A percentile compares a stretch with the other conserved stretches of the same genome.
These are phyloP conservation scores for Lophochroa leadbeateri DNA, from an alignment of 2,113 vertebrate genomes.

Conservation along the genomic window DNA sequence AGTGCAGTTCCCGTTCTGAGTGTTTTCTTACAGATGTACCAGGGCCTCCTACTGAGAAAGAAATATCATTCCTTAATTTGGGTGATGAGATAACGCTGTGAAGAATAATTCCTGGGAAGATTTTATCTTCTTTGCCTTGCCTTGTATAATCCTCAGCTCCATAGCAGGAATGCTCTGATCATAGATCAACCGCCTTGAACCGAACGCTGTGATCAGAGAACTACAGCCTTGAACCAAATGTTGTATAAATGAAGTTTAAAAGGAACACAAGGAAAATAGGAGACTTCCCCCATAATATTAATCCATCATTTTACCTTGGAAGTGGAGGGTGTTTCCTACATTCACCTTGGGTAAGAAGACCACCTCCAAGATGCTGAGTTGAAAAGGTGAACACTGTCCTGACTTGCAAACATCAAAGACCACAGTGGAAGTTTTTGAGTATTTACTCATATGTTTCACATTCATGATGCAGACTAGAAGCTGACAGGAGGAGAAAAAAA, in stretches of 20 bases:
- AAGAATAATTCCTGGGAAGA: not conserved
- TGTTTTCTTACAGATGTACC: not conserved
- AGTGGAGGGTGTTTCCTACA: not conserved
- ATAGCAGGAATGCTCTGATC: not conserved
- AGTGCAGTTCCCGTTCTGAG: not conserved
- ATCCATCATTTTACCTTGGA: not conserved
- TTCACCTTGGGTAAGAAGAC: not conserved
- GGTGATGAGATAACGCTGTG: not conserved
- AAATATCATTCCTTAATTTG: not conserved
- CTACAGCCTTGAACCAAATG: conserved; percentile 21
- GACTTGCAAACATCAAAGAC: conserved; percentile 23
- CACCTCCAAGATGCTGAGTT: not conserved
- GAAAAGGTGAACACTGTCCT: not conserved
- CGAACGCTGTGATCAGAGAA: not conserved
- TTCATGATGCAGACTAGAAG: conserved; percentile 26
- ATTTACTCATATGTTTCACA: conserved; percentile 56
- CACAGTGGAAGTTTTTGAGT: conserved; percentile 22
- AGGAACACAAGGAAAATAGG: not conserved
- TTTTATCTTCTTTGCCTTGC: not conserved
- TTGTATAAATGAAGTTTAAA: conserved; percentile 17
- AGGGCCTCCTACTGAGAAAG: not conserved
- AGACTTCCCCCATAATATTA: not conserved
- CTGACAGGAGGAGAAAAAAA: not conserved
- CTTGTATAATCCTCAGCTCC: not conserved
- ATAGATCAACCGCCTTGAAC: conserved; percentile 15